Evolutionary conservation across 1,140 invertebrate genomes (phyloP), one percentile per base, ranked within the genome.

Genomic region (Phortica variegata): DNA sequence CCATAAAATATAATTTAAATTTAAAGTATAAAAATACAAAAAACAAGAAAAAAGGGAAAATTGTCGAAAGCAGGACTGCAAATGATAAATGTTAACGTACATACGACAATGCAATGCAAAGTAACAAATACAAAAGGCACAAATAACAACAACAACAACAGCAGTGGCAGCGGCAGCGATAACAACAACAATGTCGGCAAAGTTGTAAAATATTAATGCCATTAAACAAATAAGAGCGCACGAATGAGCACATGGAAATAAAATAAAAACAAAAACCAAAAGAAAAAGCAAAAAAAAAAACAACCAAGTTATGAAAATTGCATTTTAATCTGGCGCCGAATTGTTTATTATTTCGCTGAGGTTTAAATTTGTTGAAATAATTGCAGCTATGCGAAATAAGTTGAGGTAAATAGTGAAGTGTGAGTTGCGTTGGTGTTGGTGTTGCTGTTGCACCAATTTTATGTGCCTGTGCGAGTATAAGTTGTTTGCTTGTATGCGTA

Each of bases 291-390:
- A 26, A 26, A 26, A 26, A 26, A 26, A 26, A 26, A 26, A 26
- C 5, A 5, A 26, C 5, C 5, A 63, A 69, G 63, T 68, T 68
- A 68, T 68, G 63, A 68, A 68, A 68, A 68, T 68, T 68, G 63
- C 63, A 68, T 68, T 68, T 68, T 68, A 69, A 68, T 68, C 63
- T 68, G 63, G 68, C 68, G 63, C 68, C 63, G 63, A 68, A 68
- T 68, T 69, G 63, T 68, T 68, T 68, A 68, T 68, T 68, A 68
- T 68, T 68, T 68, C 63, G 60, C 65, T 68, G 63, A 69, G 63
- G 63, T 68, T 68, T 68, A 68, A 68, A 68, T 68, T 68, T 68
- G 63, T 68, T 68, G 63, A 68, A 68, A 68, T 68, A 68, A 68
- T 68, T 68, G 63, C 63, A 58, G n/a, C n/a, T 63, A 44, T 54